A percentile compares a stretch with the other conserved stretches of the same genome.
Conservation (phyloP, 2,888 invertebrate species). For the Papilio gigon region DNA sequence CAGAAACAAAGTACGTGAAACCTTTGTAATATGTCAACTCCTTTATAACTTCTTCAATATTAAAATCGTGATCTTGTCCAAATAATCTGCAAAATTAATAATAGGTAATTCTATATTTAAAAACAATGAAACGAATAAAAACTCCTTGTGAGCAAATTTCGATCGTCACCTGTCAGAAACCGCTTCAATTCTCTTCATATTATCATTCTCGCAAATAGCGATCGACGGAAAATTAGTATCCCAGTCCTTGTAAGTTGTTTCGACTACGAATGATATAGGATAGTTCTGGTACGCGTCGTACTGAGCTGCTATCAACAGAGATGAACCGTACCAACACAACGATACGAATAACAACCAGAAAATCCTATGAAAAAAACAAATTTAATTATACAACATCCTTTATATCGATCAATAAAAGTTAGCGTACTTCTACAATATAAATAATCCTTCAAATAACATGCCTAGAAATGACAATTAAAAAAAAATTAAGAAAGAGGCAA, state of each 20-base stretch:
- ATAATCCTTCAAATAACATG: no score
- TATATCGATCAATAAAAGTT: no score
- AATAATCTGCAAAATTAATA: slow-evolving; percentile 76
- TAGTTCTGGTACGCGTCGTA: slow-evolving; percentile 86
- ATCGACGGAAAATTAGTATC: slow-evolving; percentile 88
- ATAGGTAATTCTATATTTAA: neutral
- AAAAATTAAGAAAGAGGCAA: no score
- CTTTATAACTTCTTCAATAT: slow-evolving; percentile 87
- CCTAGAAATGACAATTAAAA: no score
- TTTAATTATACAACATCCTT: no score
- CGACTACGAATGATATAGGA: slow-evolving; percentile 90
- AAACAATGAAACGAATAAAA: neutral
- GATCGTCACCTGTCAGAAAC: slow-evolving; percentile 83
- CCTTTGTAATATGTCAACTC: slow-evolving; percentile 88
- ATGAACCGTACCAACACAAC: slow-evolving; percentile 84
- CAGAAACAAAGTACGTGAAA: slow-evolving; percentile 85
- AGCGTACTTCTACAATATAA: no score
- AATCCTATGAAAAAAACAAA: slow-evolving; percentile 69
- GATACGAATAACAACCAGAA: slow-evolving; percentile 85
- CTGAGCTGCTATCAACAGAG: slow-evolving; percentile 80
- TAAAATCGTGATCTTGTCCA: slow-evolving; percentile 87
- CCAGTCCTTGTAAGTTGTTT: slow-evolving; percentile 89
- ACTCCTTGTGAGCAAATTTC: slow-evolving; percentile 51
- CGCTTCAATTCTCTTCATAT: slow-evolving; percentile 84
- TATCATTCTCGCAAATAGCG: slow-evolving; percentile 87